These are phyloP conservation scores for Gymnoscelis rufifasciata DNA, from an alignment of 2,888 invertebrate species.

Conservation along the genomic window DNA sequence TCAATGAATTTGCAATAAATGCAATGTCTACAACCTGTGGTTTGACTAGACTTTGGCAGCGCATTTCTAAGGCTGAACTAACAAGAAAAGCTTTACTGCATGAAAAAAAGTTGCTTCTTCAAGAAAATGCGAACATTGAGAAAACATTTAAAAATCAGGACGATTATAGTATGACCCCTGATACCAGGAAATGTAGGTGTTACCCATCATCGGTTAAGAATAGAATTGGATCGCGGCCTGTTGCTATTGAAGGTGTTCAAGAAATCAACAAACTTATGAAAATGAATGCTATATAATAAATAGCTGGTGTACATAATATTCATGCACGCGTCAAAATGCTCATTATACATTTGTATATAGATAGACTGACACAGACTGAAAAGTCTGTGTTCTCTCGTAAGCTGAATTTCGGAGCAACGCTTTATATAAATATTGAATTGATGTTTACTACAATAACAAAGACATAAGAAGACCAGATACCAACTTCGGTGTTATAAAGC, in stretches of 20 bases:
- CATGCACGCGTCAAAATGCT: too few species aligned
- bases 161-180: conserved; percentile 34
- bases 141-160: conserved; percentile 41
- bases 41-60: conserved; percentile 63
- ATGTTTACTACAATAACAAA: too few species aligned
- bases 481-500: too few species aligned
- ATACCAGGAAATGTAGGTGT: conserved; percentile 42
- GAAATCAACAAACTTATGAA: conserved; percentile 51
- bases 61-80: conserved; percentile 61
- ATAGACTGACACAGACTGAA: too few species aligned
- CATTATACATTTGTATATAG: too few species aligned
- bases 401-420: too few species aligned
- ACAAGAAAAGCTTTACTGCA: conserved; percentile 55
- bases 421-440: too few species aligned
- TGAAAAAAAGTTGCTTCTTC: conserved; percentile 58
- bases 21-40: conserved; percentile 58
- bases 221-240: conserved; percentile 33
- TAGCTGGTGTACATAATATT: too few species aligned
- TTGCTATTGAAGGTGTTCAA: conserved; percentile 49
- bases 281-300: too few species aligned
- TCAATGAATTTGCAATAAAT: conserved; percentile 53
- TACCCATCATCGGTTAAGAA: conserved; percentile 36
- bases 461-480: too few species aligned
- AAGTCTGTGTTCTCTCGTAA: too few species aligned
- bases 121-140: conserved; percentile 52